These are phyloP conservation scores for Phalangium opilio DNA, from an alignment of 2,888 invertebrate genomes.

Conservation along the genomic window DNA sequence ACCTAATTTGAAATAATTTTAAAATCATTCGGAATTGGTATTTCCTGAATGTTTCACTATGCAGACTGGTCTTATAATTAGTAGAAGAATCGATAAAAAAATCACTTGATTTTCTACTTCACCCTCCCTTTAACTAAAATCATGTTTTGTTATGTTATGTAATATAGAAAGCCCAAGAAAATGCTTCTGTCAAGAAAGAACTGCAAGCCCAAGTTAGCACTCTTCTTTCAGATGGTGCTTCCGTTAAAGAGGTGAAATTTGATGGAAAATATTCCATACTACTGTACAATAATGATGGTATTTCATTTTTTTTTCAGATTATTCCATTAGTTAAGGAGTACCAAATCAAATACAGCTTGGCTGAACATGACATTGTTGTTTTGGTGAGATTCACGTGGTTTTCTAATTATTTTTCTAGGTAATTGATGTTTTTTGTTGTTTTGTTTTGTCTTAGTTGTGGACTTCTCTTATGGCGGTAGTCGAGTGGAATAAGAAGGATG, in stretches of 20 bases:
- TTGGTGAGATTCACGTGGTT: conserved; percentile 49
- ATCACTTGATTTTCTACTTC: too few species aligned
- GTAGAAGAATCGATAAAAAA: too few species aligned
- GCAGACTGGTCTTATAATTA: too few species aligned
- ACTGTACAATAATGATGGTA: too few species aligned
- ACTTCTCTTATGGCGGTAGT: conserved; percentile 84
- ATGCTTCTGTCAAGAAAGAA: conserved; percentile 63
- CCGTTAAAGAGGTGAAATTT: conserved; percentile 45
- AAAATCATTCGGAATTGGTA: too few species aligned
- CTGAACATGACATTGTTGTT: conserved; percentile 76
- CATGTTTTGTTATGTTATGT: background rate
- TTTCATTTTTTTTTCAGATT: conserved; percentile 37
- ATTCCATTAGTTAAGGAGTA: conserved; percentile 71
- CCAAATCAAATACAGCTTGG: conserved; percentile 62
- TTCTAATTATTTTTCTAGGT: background rate
- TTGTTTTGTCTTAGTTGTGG: conserved; percentile 82
- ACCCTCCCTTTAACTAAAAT: too few species aligned
- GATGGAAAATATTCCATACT: too few species aligned
- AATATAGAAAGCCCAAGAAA: conserved; percentile 38
- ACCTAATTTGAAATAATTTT: too few species aligned
- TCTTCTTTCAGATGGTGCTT: conserved; percentile 70
- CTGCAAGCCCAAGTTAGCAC: conserved; percentile 57
- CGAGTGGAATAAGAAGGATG: conserved; percentile 98
- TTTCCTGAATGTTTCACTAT: too few species aligned
- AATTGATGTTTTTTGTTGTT: background rate